phyloP scores from a whole-genome alignment of 2,888 invertebrate genomes.

The Alviniconcha strummeri region DNA sequence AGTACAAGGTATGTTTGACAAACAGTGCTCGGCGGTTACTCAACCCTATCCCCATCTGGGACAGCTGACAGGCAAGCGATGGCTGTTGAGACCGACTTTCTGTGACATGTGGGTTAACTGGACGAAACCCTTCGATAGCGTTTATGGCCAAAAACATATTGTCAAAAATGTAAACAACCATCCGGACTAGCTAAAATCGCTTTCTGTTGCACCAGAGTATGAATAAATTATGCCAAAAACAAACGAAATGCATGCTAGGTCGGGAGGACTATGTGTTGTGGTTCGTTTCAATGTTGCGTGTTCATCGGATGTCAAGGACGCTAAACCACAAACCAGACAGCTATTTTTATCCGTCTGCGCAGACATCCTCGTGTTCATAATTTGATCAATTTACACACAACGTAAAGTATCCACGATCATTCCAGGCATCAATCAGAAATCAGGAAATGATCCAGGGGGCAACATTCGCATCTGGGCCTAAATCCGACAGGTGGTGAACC shows the following conservation, averaged over 20 bases:
- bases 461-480: slow-evolving; percentile 32
- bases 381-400: not conserved
- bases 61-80: slow-evolving; percentile 10
- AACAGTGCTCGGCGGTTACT: not conserved
- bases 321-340: slow-evolving; percentile 32
- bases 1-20: no score
- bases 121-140: not conserved
- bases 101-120: slow-evolving; percentile 4
- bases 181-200: no score
- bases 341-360: slow-evolving; percentile 20
- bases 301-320: slow-evolving; percentile 34
- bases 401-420: not conserved
- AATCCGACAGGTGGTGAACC: slow-evolving; percentile 36
- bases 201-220: not conserved
- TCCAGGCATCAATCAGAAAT: not conserved
- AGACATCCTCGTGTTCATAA: not conserved
- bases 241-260: slow-evolving; percentile 29
- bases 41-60: slow-evolving; percentile 14
- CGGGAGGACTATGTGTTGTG: slow-evolving; percentile 19
- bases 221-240: slow-evolving; percentile 27
- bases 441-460: slow-evolving; percentile 7
- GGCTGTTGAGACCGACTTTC: not conserved
- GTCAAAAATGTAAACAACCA: not conserved
- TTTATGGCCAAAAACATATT: not conserved
- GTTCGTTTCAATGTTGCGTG: slow-evolving; percentile 20